A percentile compares a stretch with the other conserved stretches of the same genome.
Conservation (phyloP, 1,140 invertebrate species). For the Anadara kagoshimensis region DNA sequence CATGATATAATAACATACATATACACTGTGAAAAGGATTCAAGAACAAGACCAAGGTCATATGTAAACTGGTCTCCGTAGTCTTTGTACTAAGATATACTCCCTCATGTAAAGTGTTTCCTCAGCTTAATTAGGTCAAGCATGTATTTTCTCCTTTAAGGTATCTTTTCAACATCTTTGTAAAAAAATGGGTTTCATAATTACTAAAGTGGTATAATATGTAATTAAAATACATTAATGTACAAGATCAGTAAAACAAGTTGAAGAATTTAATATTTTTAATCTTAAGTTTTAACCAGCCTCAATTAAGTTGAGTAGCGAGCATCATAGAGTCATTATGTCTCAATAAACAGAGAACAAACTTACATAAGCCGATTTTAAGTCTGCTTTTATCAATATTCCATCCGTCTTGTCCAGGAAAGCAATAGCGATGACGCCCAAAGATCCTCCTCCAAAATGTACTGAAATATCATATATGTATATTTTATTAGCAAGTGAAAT, state of each 20-base stretch:
- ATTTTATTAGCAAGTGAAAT: neutral
- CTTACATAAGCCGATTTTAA: slow-evolving; percentile 57
- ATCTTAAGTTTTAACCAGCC: no score
- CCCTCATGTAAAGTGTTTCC: neutral
- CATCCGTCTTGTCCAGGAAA: slow-evolving; percentile 51
- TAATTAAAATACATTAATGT: no score
- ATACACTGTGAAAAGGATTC: neutral
- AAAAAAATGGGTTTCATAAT: no score
- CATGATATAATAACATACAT: neutral
- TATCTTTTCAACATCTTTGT: neutral
- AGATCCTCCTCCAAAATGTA: slow-evolving; percentile 77
- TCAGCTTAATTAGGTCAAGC: neutral
- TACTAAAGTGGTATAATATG: no score
- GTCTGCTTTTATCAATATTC: slow-evolving; percentile 52
- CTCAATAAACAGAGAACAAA: neutral
- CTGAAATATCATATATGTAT: slow-evolving; percentile 39
- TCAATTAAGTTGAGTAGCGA: no score
- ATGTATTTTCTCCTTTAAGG: neutral
- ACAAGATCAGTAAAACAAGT: no score
- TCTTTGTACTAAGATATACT: neutral
- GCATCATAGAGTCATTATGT: no score
- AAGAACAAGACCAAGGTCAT: neutral
- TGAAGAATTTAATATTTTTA: no score
- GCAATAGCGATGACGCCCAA: slow-evolving; percentile 76
- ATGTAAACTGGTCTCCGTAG: neutral